These are phyloP conservation scores for Cataglyphis hispanica DNA, from an alignment of 1,140 invertebrate genomes.

Conservation along the genomic window DNA sequence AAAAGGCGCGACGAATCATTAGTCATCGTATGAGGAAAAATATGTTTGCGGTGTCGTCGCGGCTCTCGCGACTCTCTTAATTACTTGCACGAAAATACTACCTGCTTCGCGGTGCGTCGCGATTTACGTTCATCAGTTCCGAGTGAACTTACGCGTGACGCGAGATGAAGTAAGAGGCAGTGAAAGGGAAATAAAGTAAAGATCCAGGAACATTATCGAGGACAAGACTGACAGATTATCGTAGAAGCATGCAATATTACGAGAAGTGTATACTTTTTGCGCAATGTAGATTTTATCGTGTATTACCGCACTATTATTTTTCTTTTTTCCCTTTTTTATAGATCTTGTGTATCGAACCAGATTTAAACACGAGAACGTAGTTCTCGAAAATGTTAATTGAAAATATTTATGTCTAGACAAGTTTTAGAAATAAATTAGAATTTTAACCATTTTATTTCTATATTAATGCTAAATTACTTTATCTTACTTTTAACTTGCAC, in stretches of 20 bases:
- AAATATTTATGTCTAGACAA: neutral
- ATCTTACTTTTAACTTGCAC: neutral
- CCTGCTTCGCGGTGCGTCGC: constrained; percentile 29
- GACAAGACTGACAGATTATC: constrained; percentile 44
- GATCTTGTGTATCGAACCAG: neutral
- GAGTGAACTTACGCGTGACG: constrained; percentile 30
- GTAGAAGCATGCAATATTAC: neutral
- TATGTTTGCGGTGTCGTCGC: constrained; percentile 22
- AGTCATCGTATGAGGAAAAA: constrained; percentile 31
- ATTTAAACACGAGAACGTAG: neutral
- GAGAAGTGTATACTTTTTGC: neutral
- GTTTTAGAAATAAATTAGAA: neutral
- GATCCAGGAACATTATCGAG: constrained; percentile 49
- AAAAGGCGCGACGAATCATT: constrained; percentile 42
- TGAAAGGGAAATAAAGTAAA: constrained; percentile 49
- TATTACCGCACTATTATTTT: neutral
- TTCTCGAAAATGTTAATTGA: neutral
- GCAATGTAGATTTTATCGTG: neutral
- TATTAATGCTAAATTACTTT: neutral
- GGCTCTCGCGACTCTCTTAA: constrained; percentile 17
- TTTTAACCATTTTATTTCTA: neutral
- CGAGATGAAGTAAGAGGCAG: constrained; percentile 45
- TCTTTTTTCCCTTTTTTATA: neutral
- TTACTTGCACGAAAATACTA: constrained; percentile 39
- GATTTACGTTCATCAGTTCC: constrained; percentile 39